phyloP scores from a whole-genome alignment of 2,113 vertebrate genomes.

The Nyctereutes procyonoides region DNA sequence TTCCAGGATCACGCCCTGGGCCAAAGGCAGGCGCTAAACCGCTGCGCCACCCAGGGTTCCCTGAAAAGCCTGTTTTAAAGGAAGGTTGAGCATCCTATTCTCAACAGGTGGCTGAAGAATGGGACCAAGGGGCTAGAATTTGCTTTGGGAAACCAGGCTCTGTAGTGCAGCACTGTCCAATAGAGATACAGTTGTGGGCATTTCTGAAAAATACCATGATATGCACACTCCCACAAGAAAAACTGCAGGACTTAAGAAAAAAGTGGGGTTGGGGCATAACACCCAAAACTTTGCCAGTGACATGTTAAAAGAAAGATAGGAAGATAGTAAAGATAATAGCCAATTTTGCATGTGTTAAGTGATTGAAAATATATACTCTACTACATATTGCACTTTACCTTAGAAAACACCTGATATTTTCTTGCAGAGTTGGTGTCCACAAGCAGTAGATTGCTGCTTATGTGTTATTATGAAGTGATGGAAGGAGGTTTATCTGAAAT shows the following conservation, averaged over 20 bases:
- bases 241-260: background rate
- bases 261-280: background rate
- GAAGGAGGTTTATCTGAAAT: background rate
- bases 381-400: background rate
- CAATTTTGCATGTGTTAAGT: background rate
- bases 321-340: background rate
- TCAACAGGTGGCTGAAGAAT: background rate
- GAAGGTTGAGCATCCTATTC: background rate
- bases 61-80: background rate
- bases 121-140: background rate
- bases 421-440: background rate
- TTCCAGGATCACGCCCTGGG: no score
- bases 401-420: background rate
- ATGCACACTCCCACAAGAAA: background rate
- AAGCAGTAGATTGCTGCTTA: background rate
- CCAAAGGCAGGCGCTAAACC: no score
- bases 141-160: background rate
- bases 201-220: background rate
- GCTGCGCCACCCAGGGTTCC: no score
- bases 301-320: background rate
- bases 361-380: background rate
- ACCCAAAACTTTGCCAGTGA: background rate
- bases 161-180: fast-evolving
- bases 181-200: background rate
- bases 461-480: background rate